Evolutionary conservation across 92 coral and sea anemone species (phyloP), one percentile per base, ranked within the genome.

Genomic region (Scolanthus callimorphus): DNA sequence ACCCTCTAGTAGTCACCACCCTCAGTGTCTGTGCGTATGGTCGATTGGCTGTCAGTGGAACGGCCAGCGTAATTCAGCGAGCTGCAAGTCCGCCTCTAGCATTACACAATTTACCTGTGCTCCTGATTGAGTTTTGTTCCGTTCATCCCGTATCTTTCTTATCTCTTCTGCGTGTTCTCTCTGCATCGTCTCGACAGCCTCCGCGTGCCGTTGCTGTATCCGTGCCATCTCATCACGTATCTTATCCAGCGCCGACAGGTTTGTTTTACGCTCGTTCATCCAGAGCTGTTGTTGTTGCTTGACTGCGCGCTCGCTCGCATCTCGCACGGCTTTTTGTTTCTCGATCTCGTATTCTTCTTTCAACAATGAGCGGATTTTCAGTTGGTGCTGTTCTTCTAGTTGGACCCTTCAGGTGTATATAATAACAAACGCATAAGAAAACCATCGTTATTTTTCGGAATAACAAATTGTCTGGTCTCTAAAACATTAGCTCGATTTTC

Each of bases 381-480:
- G 82, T 17, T 87, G 72, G 37, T 58, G 69, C 39, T 87, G 86
- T 29, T 83, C 84, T 25, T 73, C 83, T 1, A 83, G 59, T 48
- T 78, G 90, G 25, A 60, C 62, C 49, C 95, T 87, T 41, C 0
- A 43, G n/a, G n/a, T n/a, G n/a, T n/a, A n/a, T n/a, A n/a, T n/a
- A n/a, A n/a, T n/a, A n/a, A n/a, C n/a, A n/a, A n/a, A n/a, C n/a
- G n/a, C n/a, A n/a, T n/a, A n/a, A n/a, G n/a, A n/a, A n/a, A n/a
- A n/a, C n/a, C n/a, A n/a, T n/a, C n/a, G n/a, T n/a, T n/a, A n/a
- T n/a, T n/a, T n/a, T n/a, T n/a, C n/a, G n/a, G n/a, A n/a, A n/a
- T n/a, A n/a, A n/a, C n/a, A n/a, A n/a, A n/a, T n/a, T n/a, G n/a
- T n/a, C n/a, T n/a, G n/a, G n/a, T n/a, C n/a, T n/a, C n/a, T n/a